Conservation (phyloP, 2,797 vertebrate genomes). For the Nannoperca australis region DNA sequence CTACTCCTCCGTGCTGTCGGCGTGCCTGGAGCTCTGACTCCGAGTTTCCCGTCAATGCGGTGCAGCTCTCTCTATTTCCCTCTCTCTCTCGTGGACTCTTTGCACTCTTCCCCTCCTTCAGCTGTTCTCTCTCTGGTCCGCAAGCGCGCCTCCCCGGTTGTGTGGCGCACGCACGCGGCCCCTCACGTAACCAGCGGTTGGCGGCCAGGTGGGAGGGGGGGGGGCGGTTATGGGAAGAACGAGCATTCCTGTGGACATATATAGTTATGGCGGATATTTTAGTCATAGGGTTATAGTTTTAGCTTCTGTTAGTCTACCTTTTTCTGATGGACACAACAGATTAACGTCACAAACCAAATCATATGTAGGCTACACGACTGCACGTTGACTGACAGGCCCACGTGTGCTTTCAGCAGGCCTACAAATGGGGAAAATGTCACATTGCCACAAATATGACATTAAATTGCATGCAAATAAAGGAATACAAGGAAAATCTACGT, state of each 20-base stretch:
- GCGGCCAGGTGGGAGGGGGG: slow-evolving; percentile 8
- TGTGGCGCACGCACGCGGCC: slow-evolving; percentile 37
- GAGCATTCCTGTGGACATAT: too few relatives aligned
- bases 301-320: too few relatives aligned
- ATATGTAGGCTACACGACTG: too few relatives aligned
- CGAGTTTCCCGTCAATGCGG: slow-evolving; percentile 51
- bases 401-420: too few relatives aligned
- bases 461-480: background rate
- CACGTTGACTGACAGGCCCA: background rate
- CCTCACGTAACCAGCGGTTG: slow-evolving; percentile 15
- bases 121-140: slow-evolving; percentile 31
- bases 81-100: slow-evolving; percentile 7
- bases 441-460: background rate
- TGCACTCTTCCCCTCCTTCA: slow-evolving; percentile 23
- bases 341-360: background rate
- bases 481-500: background rate
- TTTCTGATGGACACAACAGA: too few relatives aligned
- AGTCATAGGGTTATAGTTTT: too few relatives aligned
- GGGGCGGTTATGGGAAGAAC: background rate
- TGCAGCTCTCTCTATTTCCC: slow-evolving; percentile 28
- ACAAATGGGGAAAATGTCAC: background rate
- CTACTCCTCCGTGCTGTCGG: slow-evolving; percentile 28
- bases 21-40: slow-evolving; percentile 51
- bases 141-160: slow-evolving; percentile 23
- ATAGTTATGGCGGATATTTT: too few relatives aligned